phyloP scores from a whole-genome alignment of 2,888 invertebrate species.

The Schizotus pectinicornis region DNA sequence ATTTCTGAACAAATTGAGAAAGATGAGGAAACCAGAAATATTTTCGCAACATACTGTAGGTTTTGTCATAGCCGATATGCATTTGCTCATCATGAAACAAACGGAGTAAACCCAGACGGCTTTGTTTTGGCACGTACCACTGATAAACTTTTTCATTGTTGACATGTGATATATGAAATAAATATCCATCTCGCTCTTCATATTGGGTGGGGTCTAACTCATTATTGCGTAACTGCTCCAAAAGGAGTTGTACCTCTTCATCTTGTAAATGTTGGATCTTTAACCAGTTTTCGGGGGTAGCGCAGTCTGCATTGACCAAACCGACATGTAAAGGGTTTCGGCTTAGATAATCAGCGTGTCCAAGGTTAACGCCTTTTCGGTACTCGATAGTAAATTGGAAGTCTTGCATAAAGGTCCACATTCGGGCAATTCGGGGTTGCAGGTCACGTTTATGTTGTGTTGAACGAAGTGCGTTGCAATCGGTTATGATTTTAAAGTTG shows the following conservation, averaged over 20 bases:
- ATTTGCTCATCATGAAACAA: not conserved
- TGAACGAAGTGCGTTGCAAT: not conserved
- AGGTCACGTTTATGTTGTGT: not conserved
- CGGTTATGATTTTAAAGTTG: no score
- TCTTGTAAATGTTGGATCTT: not conserved
- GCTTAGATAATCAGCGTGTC: not conserved
- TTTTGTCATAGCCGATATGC: constrained; percentile 1
- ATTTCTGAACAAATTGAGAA: constrained; percentile 1
- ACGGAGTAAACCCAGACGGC: not conserved
- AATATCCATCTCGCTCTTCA: not conserved
- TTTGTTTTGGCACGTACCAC: not conserved
- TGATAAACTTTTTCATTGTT: constrained; percentile 4
- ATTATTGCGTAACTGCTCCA: constrained; percentile 3
- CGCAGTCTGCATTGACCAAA: not conserved
- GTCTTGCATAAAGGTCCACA: not conserved
- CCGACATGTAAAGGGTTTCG: not conserved
- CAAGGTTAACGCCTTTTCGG: not conserved
- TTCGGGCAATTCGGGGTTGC: not conserved
- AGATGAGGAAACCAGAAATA: constrained; percentile 17
- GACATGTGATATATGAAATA: not conserved
- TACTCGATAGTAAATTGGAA: not conserved
- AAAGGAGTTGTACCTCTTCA: not conserved
- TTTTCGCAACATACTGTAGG: not conserved
- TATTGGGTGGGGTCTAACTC: not conserved
- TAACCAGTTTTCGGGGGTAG: not conserved